Evolutionary conservation across 2,888 invertebrate genomes (phyloP), one percentile per base, ranked within the genome.

Genomic region (Serrognathus titanus): DNA sequence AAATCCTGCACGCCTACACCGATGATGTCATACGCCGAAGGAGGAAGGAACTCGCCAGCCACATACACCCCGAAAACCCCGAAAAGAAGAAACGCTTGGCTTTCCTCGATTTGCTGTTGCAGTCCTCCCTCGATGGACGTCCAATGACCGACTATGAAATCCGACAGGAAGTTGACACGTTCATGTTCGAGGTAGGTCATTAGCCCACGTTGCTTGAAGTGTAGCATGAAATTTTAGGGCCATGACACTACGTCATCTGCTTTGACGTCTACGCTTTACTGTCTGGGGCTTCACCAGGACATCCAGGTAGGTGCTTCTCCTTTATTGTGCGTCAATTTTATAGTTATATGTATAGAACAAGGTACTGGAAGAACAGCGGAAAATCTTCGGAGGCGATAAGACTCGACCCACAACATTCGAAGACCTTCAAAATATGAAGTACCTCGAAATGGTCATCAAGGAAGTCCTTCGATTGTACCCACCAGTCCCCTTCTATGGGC

Each of bases 131-230:
- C 9, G 55, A 66, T 51, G 60, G 62, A 77, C 60, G 84, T 78
- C 66, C 84, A 75, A 47, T 84, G 79, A 69, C 94, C 92, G 45
- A 96, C 49, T 13, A 56, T 81, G 24, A 86, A 84, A 0, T 63
- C 38, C 37, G 59, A 13, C 54, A 63, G 31, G 63, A 63, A 48
- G 63, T 62, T 1, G 61, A 63, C 40, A 62, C 63, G 1, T 63
- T 63, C 40, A 62, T 63, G 63, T 63, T 63, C 52, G 63, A 56
- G 45, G 61, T 61, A 54, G 24, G 24, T 31, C 24, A 16, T 16
- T 16, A 16, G 3, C 16, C 3, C 16, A 16, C 16, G 16, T 16
- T 16, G 16, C 16, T 16, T 16, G 1, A n/a, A n/a, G n/a, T n/a
- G 16, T 16, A 2, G 2, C 16, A 16, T 16, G 16, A 37, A 8